Base-by-base conservation (phyloP, 2,113 vertebrate genomes). In the Alethe castanea region DNA sequence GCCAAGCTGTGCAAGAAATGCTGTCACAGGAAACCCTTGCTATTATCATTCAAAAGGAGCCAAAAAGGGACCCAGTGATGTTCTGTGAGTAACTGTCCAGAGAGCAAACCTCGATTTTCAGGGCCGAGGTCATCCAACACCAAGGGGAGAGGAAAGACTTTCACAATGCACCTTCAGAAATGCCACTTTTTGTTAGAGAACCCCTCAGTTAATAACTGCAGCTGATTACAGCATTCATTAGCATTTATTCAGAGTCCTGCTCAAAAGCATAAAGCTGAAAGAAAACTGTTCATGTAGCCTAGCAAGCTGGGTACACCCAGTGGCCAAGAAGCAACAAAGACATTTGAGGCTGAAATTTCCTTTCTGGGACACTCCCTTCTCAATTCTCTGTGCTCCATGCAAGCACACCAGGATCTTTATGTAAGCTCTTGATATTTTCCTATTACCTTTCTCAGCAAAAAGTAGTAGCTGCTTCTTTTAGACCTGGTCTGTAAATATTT, bases 1-100 rank as follows among this genome's bases (percentile, higher is more conserved):
- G 93, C 82, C 94, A 95, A 96, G 95, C 93, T 96, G 62, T 64
- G 38, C 71, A 86, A 95, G 82, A 96, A 91, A 94, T 23, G 92
- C 89, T 94, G 94, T 91, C 92, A 79, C 83, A 92, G 93, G 94
- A 96, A 96, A 93, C 80, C 86, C 64, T 95, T 33, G 9, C 79
- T 93, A 88, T 92, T 94, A 81, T 53, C 76, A 83, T 88, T 86
- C 65, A 78, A 90, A 96, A 86, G 67, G 76, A 83, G 44, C 40
- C 69, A 83, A 90, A 88, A 93, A 90, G 28, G 62, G 56, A 89
- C 73, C 64, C 69, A 60, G 6, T 33, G 90, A 94, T 78, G 56
- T 92, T 96, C 81, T 57, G 57, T 77, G 71, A 81, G 53, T 57
- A 72, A 86, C 29, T 76, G 91, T 89, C 94, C 91, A 89, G 57